Evolutionary conservation across 1,140 invertebrate species (phyloP).

Genomic region (Lepidurus apus): DNA sequence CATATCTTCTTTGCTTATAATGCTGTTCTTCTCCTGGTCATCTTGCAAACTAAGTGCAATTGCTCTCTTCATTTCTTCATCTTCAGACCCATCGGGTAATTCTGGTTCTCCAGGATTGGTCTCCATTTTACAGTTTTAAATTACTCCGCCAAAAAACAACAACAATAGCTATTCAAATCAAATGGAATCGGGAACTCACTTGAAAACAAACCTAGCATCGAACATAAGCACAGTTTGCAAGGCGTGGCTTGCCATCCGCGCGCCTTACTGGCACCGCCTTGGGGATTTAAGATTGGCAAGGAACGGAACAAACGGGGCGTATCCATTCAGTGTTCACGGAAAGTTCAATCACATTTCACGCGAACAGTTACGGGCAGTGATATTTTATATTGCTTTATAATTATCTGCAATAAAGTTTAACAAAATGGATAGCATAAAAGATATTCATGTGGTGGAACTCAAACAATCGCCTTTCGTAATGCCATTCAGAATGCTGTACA

Average conservation of each 20-base stretch:
- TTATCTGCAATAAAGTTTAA: background rate
- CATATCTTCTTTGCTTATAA: slow-evolving; percentile 14
- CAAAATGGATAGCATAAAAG: slow-evolving; percentile 41
- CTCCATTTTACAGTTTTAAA: background rate
- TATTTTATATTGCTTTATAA: too few relatives aligned
- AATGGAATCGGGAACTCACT: background rate
- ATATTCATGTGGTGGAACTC: slow-evolving; percentile 41
- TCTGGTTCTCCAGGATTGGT: background rate
- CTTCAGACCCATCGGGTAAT: background rate
- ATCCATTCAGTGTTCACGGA: too few relatives aligned
- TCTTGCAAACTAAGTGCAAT: slow-evolving; percentile 12
- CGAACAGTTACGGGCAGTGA: too few relatives aligned
- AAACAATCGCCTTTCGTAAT: slow-evolving; percentile 42
- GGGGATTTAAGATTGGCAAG: background rate
- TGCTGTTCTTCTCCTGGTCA: background rate
- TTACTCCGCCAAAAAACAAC: background rate
- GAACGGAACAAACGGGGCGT: too few relatives aligned
- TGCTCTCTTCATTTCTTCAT: slow-evolving; percentile 1
- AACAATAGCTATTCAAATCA: background rate
- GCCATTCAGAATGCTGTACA: slow-evolving; percentile 43
- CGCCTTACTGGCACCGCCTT: background rate
- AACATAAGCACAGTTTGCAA: background rate
- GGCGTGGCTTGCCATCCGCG: background rate
- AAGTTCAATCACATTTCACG: too few relatives aligned
- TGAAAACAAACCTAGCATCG: background rate